Conservation (phyloP, 2,797 vertebrate species). For the Semaprochilodus insignis region DNA sequence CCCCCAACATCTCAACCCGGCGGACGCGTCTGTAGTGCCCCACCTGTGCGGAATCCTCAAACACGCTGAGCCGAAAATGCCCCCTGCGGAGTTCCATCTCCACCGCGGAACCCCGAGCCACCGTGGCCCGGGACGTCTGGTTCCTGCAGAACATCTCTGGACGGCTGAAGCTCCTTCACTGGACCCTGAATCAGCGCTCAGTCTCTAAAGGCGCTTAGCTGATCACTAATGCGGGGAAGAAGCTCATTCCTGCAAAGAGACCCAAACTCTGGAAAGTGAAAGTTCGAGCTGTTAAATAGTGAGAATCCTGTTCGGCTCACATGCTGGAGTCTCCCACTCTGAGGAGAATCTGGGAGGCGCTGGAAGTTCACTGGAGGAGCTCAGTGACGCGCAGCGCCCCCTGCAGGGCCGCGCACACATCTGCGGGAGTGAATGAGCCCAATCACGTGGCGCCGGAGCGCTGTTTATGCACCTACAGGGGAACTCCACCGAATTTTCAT, state of each 20-base stretch:
- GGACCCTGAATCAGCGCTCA: neutral
- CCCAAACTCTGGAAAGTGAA: neutral
- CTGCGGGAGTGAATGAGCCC: neutral
- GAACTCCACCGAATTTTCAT: too few relatives aligned
- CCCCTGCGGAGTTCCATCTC: slow-evolving; percentile 54
- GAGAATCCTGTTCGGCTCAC: neutral
- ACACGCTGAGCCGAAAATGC: slow-evolving; percentile 33
- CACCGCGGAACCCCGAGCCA: slow-evolving; percentile 52
- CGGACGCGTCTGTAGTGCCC: neutral
- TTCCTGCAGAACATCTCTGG: slow-evolving; percentile 47
- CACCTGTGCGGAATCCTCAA: slow-evolving; percentile 48
- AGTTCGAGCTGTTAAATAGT: neutral
- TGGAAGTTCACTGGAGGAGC: neutral
- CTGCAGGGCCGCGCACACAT: neutral
- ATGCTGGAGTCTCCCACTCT: neutral
- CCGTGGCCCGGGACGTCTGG: slow-evolving; percentile 45
- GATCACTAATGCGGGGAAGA: neutral
- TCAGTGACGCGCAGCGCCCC: neutral
- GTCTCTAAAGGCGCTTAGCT: neutral
- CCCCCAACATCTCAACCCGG: too few relatives aligned
- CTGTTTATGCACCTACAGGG: neutral
- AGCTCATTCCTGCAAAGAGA: neutral
- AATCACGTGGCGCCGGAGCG: neutral
- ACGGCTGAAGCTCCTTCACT: neutral
- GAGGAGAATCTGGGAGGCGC: slow-evolving; percentile 5